Evolutionary conservation across 1,140 invertebrate species (phyloP).

Genomic region (Drosophila lowei): DNA sequence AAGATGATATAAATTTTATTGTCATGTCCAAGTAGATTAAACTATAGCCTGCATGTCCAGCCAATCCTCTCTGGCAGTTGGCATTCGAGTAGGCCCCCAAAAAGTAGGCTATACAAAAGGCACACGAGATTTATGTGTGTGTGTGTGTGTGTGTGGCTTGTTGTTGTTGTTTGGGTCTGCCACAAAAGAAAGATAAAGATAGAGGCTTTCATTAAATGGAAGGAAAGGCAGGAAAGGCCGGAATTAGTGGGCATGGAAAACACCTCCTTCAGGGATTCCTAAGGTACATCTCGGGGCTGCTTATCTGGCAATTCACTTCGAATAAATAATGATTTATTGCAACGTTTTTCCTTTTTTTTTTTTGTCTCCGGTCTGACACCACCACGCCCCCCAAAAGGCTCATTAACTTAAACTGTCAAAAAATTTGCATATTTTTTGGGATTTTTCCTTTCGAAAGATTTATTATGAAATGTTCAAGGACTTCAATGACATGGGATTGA

Average conservation of each 20-base stretch:
- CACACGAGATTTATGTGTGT: conserved; percentile 63
- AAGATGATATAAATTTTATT: conserved; percentile 82
- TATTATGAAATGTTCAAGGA: conserved; percentile 45
- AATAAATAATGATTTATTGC: conserved; percentile 79
- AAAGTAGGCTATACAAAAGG: conserved; percentile 70
- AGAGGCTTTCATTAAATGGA: conserved; percentile 2
- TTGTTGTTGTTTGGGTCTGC: background rate
- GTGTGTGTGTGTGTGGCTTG: conserved; percentile 20
- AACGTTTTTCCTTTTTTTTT: conserved; percentile 13
- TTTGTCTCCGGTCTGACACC: conserved; percentile 4
- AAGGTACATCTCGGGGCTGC: conserved; percentile 9
- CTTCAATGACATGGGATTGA: conserved; percentile 8
- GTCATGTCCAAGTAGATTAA: conserved; percentile 82
- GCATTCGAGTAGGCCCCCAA: conserved; percentile 20
- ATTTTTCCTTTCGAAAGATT: conserved; percentile 49
- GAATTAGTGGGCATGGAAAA: too few relatives aligned
- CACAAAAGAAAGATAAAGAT: too few relatives aligned
- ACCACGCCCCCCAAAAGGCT: conserved; percentile 27
- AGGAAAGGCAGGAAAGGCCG: too few relatives aligned
- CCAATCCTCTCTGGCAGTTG: background rate
- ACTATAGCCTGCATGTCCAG: conserved; percentile 67
- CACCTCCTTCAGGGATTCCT: too few relatives aligned
- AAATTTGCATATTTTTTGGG: conserved; percentile 63
- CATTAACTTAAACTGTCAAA: conserved; percentile 79
- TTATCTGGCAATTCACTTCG: conserved; percentile 58